These are phyloP conservation scores for Circaetus cinerascens DNA, from an alignment of 2,113 vertebrate species.

Conservation along the genomic window DNA sequence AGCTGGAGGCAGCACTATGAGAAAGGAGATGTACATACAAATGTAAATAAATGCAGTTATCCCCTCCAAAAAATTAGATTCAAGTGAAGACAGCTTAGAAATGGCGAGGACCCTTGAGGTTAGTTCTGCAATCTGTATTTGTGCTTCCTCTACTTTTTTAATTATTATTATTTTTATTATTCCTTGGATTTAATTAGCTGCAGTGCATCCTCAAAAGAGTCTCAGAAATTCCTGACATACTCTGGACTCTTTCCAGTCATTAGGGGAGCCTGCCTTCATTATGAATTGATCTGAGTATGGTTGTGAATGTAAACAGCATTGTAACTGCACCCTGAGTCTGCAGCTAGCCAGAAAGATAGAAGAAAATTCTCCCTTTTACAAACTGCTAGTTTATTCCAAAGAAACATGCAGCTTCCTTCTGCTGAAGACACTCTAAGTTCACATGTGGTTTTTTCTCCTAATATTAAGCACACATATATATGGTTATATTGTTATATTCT, in stretches of 20 bases:
- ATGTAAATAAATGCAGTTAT: slow-evolving; percentile 11
- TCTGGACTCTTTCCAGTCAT: slow-evolving; percentile 32
- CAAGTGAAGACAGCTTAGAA: slow-evolving; percentile 19
- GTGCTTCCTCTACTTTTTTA: not conserved
- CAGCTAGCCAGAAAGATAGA: not conserved
- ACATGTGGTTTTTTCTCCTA: not conserved
- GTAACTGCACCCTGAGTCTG: not conserved
- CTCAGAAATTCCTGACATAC: slow-evolving; percentile 27
- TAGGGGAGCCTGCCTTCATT: slow-evolving; percentile 2
- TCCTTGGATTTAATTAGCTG: slow-evolving; percentile 56
- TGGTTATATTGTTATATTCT: not conserved
- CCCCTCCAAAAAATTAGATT: not conserved
- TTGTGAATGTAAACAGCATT: slow-evolving; percentile 43
- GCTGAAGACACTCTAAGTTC: not conserved
- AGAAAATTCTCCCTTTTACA: slow-evolving; percentile 10
- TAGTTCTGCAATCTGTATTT: slow-evolving; percentile 14
- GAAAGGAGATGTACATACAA: not conserved
- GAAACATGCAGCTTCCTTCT: not conserved
- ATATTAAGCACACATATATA: not conserved
- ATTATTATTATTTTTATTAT: not conserved
- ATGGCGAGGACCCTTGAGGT: slow-evolving; percentile 1
- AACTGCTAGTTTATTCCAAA: slow-evolving; percentile 3
- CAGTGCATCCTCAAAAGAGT: not conserved
- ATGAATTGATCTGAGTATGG: slow-evolving; percentile 4
- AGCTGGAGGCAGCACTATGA: not conserved